Evolutionary conservation across 2,797 vertebrate genomes (phyloP), one percentile per base, ranked within the genome.

Genomic region (Megaceryle alcyon): DNA sequence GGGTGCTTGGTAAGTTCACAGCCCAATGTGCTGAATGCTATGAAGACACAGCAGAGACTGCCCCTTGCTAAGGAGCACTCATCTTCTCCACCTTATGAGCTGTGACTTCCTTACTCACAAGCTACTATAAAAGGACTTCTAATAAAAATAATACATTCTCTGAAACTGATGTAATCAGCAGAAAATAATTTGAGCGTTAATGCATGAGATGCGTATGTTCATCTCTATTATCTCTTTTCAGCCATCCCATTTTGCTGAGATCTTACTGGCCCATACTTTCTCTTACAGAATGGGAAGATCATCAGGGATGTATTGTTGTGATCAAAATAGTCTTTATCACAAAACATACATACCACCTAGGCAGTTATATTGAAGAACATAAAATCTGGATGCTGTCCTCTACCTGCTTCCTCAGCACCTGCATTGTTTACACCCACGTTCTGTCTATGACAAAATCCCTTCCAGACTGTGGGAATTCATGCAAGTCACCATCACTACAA

Each of bases 161-260:
- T 39, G 82, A 73, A 92, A 72, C 39, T 65, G 69, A 83, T 71
- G 64, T 78, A 91, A 92, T 83, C 76, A 91, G 33, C 53, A 94
- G 49, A 93, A 87, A 77, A 82, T 9, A 86, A 61, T 91, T 71
- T 90, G 90, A 94, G 86, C 90, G 79, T 84, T 90, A 91, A 76
- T 90, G 37, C 29, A 23, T 31, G 59, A 39, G 44, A 75, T 0
- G 5, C 33, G 37, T 35, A 43, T 26, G 53, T 37, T 88, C 41
- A 63, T 56, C 19, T 72, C 65, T 75, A 71, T 82, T 77, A 83
- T 41, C 31, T 86, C 22, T 59, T 61, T 87, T 28, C 21, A 65
- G 37, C 31, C 35, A 16, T 53, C 17, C 44, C 69, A 14, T 71
- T 77, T 86, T 91, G 59, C 35, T 59, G 82, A 65, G 43, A 51